Percentiles rank a stretch among this genome's conserved stretches.
These are phyloP conservation scores for Metallyticus violacea DNA, from an alignment of 2,888 invertebrate genomes.

Conservation along the genomic window DNA sequence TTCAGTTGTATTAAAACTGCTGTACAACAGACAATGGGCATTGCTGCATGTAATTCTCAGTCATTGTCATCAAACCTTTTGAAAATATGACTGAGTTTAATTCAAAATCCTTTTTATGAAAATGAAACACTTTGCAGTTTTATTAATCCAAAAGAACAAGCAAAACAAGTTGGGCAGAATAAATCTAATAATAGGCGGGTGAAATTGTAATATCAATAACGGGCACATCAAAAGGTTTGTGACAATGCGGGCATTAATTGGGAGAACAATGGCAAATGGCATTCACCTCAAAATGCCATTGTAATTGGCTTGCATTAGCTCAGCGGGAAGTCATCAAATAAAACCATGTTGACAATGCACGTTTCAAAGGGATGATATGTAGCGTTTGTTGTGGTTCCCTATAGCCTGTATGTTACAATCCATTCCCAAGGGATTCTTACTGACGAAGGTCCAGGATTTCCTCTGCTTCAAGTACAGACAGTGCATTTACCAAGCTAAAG, in stretches of 20 bases:
- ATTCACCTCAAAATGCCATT: background rate
- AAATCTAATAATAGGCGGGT: background rate
- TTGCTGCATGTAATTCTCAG: no score
- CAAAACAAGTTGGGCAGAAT: background rate
- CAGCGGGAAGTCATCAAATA: background rate
- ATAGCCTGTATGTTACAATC: no score
- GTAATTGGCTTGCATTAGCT: background rate
- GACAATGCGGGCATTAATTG: background rate
- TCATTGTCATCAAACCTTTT: no score
- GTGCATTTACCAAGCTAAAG: no score
- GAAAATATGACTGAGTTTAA: no score
- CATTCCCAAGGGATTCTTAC: background rate
- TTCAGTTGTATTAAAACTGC: no score
- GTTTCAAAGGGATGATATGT: no score
- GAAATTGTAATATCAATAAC: background rate
- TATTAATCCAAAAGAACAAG: background rate
- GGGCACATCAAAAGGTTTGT: background rate
- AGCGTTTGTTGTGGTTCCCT: no score
- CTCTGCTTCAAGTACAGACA: no score
- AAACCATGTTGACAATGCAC: background rate
- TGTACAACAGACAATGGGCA: no score
- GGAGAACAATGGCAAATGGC: background rate
- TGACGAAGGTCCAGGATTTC: background rate
- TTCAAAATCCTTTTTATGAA: no score
- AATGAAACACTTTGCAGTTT: background rate